Conservation (phyloP, 2,797 vertebrate genomes). For the Chelonia mydas region DNA sequence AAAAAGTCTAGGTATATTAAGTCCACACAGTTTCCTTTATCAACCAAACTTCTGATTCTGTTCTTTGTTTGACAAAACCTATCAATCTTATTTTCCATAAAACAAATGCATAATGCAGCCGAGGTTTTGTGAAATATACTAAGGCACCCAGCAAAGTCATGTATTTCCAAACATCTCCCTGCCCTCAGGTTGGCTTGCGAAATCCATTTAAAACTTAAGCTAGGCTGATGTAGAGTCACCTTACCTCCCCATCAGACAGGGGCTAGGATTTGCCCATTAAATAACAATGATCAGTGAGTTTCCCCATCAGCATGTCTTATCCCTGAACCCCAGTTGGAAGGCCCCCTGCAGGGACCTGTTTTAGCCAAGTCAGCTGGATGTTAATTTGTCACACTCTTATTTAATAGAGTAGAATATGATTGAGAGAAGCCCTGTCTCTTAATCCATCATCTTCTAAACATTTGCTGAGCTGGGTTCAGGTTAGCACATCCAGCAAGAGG, state of each 20-base stretch:
- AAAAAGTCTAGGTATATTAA: background rate
- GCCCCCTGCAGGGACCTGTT: background rate
- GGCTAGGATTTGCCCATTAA: no score
- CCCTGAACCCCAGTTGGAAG: background rate
- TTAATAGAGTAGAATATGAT: background rate
- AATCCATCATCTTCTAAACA: background rate
- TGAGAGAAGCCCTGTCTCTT: background rate
- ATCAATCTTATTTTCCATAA: no score
- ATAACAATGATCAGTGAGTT: no score
- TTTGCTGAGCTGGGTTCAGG: background rate
- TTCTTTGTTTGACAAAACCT: no score
- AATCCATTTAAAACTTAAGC: no score
- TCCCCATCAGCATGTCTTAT: no score
- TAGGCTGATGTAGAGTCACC: no score
- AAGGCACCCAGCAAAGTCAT: background rate
- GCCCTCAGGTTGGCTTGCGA: no score
- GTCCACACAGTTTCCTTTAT: background rate
- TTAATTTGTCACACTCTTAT: background rate
- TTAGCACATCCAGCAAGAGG: background rate
- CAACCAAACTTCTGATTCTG: background rate
- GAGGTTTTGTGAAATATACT: background rate
- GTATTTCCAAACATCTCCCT: no score
- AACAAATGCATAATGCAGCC: no score
- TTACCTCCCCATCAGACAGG: no score
- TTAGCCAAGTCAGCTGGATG: background rate